Percentiles rank a stretch among this genome's conserved stretches.
These are phyloP conservation scores for Microcebus griseorufus DNA, from an alignment of 2,113 vertebrate genomes.

Conservation along the genomic window DNA sequence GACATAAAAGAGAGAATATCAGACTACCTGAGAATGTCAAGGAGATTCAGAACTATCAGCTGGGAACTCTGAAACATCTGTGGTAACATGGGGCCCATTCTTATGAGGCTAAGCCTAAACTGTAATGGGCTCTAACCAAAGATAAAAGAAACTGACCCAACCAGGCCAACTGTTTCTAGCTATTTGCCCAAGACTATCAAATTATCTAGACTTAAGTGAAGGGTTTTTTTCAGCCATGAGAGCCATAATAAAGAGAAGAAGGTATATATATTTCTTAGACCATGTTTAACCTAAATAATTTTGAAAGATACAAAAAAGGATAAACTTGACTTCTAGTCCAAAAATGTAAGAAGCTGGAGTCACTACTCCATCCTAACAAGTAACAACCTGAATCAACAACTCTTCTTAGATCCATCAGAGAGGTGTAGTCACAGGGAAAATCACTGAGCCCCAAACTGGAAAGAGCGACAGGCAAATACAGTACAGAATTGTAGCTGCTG, in stretches of 20 bases:
- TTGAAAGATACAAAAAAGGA: not conserved
- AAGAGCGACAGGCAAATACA: not conserved
- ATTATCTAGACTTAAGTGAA: not conserved
- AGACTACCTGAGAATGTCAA: not conserved
- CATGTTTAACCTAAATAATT: slow-evolving; percentile 5
- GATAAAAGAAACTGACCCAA: not conserved
- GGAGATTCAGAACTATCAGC: not conserved
- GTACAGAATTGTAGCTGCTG: not conserved
- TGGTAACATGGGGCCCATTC: not conserved
- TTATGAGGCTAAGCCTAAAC: not conserved
- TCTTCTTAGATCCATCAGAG: not conserved
- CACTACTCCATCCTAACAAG: not conserved
- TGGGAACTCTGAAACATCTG: not conserved
- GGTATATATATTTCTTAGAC: not conserved
- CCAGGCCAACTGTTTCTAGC: not conserved
- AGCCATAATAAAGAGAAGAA: not conserved
- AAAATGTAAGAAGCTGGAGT: not conserved
- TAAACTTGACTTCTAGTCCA: not conserved
- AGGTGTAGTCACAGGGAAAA: not conserved
- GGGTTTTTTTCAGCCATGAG: not conserved
- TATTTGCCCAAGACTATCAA: not conserved
- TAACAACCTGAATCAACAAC: not conserved
- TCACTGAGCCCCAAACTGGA: not conserved
- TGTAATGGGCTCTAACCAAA: not conserved
- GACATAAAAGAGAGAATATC: not conserved